Conservation (phyloP, 2,888 invertebrate species). For the Helleia helle region DNA sequence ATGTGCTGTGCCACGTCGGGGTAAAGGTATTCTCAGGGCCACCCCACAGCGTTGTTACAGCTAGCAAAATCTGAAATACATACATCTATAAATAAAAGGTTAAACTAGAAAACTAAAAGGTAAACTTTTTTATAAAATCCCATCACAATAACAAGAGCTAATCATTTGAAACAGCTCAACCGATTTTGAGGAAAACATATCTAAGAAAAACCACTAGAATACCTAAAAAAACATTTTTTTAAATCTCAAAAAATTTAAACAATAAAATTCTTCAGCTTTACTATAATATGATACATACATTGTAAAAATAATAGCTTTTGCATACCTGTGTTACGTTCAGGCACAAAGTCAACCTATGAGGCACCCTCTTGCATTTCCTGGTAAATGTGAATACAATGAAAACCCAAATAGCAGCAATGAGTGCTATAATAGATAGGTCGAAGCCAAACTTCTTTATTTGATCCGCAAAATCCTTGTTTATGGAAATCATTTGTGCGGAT, state of each 20-base stretch:
- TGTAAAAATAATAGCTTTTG: neutral
- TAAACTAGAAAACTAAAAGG: too few relatives aligned
- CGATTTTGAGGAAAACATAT: too few relatives aligned
- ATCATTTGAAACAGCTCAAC: too few relatives aligned
- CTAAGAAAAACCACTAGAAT: too few relatives aligned
- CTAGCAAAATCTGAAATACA: slow-evolving; percentile 75
- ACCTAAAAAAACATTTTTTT: too few relatives aligned
- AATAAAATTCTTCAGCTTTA: too few relatives aligned
- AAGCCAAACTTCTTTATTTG: slow-evolving; percentile 86
- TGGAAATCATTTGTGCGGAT: slow-evolving; percentile 92
- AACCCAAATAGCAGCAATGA: slow-evolving; percentile 86
- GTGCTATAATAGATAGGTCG: slow-evolving; percentile 86
- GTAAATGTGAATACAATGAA: slow-evolving; percentile 81
- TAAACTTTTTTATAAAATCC: too few relatives aligned
- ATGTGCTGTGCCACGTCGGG: slow-evolving; percentile 76
- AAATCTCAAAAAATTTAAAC: too few relatives aligned
- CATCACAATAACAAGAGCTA: too few relatives aligned
- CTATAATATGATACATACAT: too few relatives aligned
- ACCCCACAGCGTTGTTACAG: slow-evolving; percentile 84
- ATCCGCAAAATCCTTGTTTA: slow-evolving; percentile 84
- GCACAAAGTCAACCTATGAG: slow-evolving; percentile 87
- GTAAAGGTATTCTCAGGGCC: slow-evolving; percentile 71
- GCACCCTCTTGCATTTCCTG: slow-evolving; percentile 83
- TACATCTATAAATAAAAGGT: too few relatives aligned
- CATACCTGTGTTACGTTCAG: slow-evolving; percentile 85